Evolutionary conservation across 2,888 invertebrate genomes (phyloP).

Genomic region (Drosophila macrospina): DNA sequence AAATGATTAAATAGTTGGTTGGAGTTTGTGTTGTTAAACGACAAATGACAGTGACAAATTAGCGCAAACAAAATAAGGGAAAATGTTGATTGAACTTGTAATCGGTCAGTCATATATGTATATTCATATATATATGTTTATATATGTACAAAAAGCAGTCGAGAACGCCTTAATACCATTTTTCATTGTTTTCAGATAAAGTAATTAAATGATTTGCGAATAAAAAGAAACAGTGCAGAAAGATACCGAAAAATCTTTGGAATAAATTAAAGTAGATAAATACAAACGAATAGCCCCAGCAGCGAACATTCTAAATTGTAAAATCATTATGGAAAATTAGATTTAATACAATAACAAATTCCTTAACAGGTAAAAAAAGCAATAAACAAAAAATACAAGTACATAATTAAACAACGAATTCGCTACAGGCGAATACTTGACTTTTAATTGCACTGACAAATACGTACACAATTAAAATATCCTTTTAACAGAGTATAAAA

Average conservation of each 20-base stretch:
- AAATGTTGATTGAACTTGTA: background rate
- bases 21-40: slow-evolving; percentile 8
- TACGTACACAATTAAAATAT: background rate
- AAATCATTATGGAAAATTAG: background rate
- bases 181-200: background rate
- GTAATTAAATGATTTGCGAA: background rate
- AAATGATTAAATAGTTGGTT: background rate
- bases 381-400: background rate
- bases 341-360: background rate
- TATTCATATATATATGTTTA: too few species aligned
- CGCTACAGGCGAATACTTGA: background rate
- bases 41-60: slow-evolving; percentile 23
- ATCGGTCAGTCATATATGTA: background rate
- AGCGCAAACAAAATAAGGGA: slow-evolving; percentile 1
- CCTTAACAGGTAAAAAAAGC: slow-evolving; percentile 5
- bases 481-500: background rate
- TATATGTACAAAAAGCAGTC: background rate
- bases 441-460: background rate
- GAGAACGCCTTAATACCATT: background rate
- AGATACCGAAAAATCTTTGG: background rate
- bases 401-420: background rate
- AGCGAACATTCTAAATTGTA: slow-evolving; percentile 5
- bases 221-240: background rate
- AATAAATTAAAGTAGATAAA: background rate
- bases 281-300: background rate